Percentiles rank a stretch among this genome's conserved stretches.
Evolutionary conservation across 2,888 invertebrate species (phyloP).

Genomic region (Pollenia angustigena): DNA sequence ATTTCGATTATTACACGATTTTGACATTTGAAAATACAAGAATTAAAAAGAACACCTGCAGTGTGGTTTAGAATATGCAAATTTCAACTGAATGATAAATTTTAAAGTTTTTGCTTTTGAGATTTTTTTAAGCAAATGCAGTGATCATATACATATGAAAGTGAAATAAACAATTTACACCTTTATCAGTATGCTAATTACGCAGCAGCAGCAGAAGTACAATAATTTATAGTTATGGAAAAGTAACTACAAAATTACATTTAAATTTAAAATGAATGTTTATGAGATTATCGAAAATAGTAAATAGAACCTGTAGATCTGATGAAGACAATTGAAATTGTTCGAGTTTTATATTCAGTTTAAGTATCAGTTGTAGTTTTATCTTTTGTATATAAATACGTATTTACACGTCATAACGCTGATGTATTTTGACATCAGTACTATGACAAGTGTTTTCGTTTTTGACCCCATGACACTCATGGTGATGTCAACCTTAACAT

Average conservation of each 20-base stretch:
- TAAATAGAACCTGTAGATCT: too few species aligned
- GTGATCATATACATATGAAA: not conserved
- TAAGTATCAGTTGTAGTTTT: too few species aligned
- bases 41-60: constrained; percentile 6
- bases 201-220: not conserved
- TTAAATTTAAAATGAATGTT: not conserved
- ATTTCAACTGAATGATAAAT: constrained; percentile 31
- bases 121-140: not conserved
- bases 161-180: constrained; percentile 38
- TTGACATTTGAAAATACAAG: constrained; percentile 43
- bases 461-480: too few species aligned
- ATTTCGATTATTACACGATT: constrained; percentile 29
- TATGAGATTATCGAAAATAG: not conserved
- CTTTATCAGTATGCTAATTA: constrained; percentile 40
- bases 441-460: too few species aligned
- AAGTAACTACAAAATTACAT: not conserved
- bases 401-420: too few species aligned
- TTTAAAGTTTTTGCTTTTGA: constrained; percentile 4
- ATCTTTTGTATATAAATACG: too few species aligned
- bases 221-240: not conserved
- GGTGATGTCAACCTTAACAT: too few species aligned
- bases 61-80: constrained; percentile 23
- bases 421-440: too few species aligned
- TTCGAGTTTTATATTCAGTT: too few species aligned
- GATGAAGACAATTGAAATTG: too few species aligned